Evolutionary conservation across 2,113 vertebrate genomes (phyloP).

Genomic region (Phalacrocorax brasilianus): DNA sequence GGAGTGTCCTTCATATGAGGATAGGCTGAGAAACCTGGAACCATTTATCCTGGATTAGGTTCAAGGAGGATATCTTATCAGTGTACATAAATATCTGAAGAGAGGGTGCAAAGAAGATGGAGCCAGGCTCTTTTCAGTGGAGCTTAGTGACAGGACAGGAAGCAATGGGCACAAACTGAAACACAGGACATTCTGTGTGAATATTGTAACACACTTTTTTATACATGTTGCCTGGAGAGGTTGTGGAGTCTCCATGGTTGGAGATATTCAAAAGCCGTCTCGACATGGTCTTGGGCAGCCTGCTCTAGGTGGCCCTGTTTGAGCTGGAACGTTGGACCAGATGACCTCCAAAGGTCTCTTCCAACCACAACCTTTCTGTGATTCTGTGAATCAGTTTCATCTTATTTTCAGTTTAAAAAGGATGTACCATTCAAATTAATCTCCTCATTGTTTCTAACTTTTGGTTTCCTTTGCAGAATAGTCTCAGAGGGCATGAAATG

Average conservation of each 20-base stretch:
- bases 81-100: background rate
- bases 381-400: background rate
- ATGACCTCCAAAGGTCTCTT: background rate
- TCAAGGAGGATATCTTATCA: background rate
- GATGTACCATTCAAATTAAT: background rate
- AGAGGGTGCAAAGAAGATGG: background rate
- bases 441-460: background rate
- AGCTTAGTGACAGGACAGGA: background rate
- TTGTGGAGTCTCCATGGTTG: background rate
- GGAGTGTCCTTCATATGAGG: background rate
- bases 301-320: background rate
- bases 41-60: background rate
- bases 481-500: background rate
- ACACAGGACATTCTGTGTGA: background rate
- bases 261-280: background rate
- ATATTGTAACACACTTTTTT: background rate
- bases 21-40: background rate
- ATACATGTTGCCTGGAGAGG: background rate
- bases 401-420: background rate
- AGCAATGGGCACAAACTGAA: background rate
- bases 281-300: background rate
- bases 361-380: background rate
- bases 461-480: background rate
- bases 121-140: background rate
- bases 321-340: background rate